Evolutionary conservation across 2,888 invertebrate species (phyloP).

Genomic region (Pseudococcus viburni): DNA sequence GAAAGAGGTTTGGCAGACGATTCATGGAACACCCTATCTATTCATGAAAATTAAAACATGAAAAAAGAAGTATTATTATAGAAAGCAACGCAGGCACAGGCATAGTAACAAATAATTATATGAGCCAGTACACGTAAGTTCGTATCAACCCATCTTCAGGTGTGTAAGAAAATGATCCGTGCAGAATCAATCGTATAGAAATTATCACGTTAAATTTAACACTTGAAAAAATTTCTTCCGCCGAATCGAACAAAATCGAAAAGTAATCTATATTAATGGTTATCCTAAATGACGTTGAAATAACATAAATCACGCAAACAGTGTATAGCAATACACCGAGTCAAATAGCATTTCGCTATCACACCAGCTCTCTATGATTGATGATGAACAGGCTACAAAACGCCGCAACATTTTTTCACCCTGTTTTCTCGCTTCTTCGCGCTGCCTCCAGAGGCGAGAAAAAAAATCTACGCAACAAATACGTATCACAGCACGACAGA

Average conservation of each 20-base stretch:
- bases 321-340: constrained; percentile 39
- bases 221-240: constrained; percentile 14
- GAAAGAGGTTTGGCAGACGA: too few species aligned
- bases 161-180: background rate
- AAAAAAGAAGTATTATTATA: too few species aligned
- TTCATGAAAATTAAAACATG: too few species aligned
- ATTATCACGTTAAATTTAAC: constrained; percentile 57
- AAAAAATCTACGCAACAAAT: constrained; percentile 22
- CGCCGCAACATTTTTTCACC: constrained; percentile 39
- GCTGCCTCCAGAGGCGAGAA: background rate
- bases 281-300: constrained; percentile 60
- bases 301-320: constrained; percentile 60
- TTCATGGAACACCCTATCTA: too few species aligned
- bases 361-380: constrained; percentile 45
- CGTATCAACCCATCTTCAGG: background rate
- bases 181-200: constrained; percentile 15
- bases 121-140: too few species aligned
- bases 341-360: constrained; percentile 58
- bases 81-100: too few species aligned
- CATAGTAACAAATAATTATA: too few species aligned
- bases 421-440: background rate
- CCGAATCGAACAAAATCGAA: constrained; percentile 48
- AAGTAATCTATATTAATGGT: constrained; percentile 63
- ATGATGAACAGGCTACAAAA: constrained; percentile 53
- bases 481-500: background rate